These are phyloP conservation scores for Nezara viridula DNA, from an alignment of 2,888 invertebrate species.

Conservation along the genomic window DNA sequence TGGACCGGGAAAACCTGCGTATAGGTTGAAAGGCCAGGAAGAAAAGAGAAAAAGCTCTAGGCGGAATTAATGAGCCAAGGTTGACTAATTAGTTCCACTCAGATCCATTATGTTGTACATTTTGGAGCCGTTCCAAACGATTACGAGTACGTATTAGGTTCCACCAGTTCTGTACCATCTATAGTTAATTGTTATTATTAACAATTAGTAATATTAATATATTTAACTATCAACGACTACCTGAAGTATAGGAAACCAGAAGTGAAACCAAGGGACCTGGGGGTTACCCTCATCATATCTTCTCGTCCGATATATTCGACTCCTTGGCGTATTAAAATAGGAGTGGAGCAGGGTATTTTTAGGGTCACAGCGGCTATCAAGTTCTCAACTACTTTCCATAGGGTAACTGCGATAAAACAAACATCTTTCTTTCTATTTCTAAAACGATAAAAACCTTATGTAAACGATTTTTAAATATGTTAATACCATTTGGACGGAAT, in stretches of 20 bases:
- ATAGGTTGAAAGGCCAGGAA: too few relatives aligned
- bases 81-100: too few relatives aligned
- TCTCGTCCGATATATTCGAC: slow-evolving; percentile 38
- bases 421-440: not conserved
- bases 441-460: not conserved
- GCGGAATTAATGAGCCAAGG: too few relatives aligned
- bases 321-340: slow-evolving; percentile 5
- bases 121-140: too few relatives aligned
- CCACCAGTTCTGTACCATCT: too few relatives aligned
- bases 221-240: not conserved
- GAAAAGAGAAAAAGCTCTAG: too few relatives aligned
- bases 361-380: slow-evolving; percentile 3
- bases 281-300: not conserved
- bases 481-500: slow-evolving; percentile 44
- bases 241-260: slow-evolving; percentile 4
- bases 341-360: not conserved
- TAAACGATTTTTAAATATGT: not conserved
- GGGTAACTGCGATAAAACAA: not conserved
- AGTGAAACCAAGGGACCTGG: not conserved
- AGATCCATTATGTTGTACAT: too few relatives aligned
- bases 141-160: too few relatives aligned
- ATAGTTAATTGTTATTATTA: too few relatives aligned
- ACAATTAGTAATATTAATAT: not conserved
- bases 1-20: too few relatives aligned
- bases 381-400: slow-evolving; percentile 37